A percentile compares a stretch with the other conserved stretches of the same genome.
These are phyloP conservation scores for Actinostola sp. DNA, from an alignment of 92 coral and sea anemone genomes.

Conservation along the genomic window DNA sequence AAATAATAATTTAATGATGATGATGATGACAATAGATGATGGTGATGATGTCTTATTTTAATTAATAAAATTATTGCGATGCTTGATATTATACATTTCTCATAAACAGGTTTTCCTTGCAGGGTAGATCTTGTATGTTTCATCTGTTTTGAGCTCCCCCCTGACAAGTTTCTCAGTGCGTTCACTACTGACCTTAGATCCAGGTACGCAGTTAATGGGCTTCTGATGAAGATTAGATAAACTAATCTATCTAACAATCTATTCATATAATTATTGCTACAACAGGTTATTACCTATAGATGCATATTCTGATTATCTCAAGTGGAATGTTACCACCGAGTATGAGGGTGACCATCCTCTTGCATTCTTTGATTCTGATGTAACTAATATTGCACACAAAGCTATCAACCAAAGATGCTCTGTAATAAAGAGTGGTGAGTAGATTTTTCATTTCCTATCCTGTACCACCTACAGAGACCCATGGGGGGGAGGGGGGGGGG, in stretches of 20 bases:
- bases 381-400: slow-evolving; percentile 24
- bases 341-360: background rate
- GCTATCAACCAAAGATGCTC: slow-evolving; percentile 19
- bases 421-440: slow-evolving; percentile 15
- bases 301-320: slow-evolving; percentile 82
- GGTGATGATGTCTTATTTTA: background rate
- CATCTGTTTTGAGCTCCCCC: slow-evolving; percentile 34
- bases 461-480: too few relatives aligned
- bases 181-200: slow-evolving; percentile 59
- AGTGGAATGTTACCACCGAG: slow-evolving; percentile 58
- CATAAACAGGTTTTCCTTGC: background rate
- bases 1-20: too few relatives aligned
- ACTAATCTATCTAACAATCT: too few relatives aligned
- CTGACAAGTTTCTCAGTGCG: slow-evolving; percentile 36
- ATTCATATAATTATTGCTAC: background rate
- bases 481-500: too few relatives aligned
- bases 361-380: slow-evolving; percentile 33
- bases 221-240: too few relatives aligned
- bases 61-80: background rate
- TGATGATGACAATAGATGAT: too few relatives aligned
- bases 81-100: background rate
- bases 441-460: too few relatives aligned
- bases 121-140: slow-evolving; percentile 39
- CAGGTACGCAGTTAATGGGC: too few relatives aligned
- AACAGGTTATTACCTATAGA: slow-evolving; percentile 70